Evolutionary conservation across 1,140 invertebrate species (phyloP).

Genomic region (Ips typographus): DNA sequence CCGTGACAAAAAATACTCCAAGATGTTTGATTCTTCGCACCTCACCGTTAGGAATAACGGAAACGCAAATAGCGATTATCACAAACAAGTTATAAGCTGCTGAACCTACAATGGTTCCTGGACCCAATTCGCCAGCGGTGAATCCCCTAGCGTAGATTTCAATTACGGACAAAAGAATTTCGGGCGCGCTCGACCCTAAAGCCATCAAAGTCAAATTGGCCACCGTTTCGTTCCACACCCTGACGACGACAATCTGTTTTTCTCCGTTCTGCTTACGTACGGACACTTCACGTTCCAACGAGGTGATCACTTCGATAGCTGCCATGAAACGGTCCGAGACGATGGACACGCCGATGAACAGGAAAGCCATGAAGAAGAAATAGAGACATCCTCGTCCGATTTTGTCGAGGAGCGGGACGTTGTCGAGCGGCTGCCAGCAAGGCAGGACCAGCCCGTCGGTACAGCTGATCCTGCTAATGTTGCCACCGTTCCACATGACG

Average conservation of each 20-base stretch:
- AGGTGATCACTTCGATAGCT: constrained; percentile 98
- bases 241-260: constrained; percentile 82
- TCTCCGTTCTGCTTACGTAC: constrained; percentile 84
- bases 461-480: constrained; percentile 58
- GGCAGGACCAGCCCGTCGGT: constrained; percentile 80
- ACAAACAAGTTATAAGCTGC: constrained; percentile 99
- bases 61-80: constrained; percentile 95
- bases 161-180: constrained; percentile 96
- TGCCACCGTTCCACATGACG: constrained; percentile 44
- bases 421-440: constrained; percentile 78
- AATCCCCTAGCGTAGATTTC: constrained; percentile 94
- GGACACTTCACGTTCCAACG: constrained; percentile 89
- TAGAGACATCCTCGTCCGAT: constrained; percentile 86
- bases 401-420: constrained; percentile 66
- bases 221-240: constrained; percentile 97
- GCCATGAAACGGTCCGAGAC: constrained; percentile 99
- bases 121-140: constrained; percentile 93
- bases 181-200: constrained; percentile 97
- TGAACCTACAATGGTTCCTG: constrained; percentile 97
- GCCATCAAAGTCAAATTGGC: constrained; percentile 99
- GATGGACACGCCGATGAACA: constrained; percentile 98
- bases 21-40: constrained; percentile 94
- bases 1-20: constrained; percentile 96
- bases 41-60: constrained; percentile 88
- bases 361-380: constrained; percentile 84